phyloP scores from a whole-genome alignment of 2,888 invertebrate genomes.

The Drosophila peninsularis region DNA sequence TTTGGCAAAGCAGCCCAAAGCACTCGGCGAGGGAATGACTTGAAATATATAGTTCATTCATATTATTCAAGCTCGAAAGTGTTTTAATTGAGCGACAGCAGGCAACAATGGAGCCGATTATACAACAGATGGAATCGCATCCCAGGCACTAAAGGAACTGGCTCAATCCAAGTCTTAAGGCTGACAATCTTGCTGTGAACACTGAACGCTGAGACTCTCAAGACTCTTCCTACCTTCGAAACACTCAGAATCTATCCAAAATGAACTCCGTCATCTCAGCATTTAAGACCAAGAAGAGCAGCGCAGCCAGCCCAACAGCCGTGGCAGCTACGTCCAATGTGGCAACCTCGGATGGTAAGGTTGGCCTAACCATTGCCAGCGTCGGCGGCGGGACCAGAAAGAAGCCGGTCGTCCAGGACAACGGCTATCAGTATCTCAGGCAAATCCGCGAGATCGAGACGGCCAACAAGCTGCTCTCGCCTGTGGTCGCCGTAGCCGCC shows the following conservation, averaged over 20 bases:
- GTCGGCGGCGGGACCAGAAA: conserved; percentile 62
- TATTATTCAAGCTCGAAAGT: conserved; percentile 22
- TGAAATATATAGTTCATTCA: conserved; percentile 28
- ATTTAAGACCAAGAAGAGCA: conserved; percentile 83
- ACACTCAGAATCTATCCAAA: conserved; percentile 41
- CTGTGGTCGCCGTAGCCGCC: conserved; percentile 72
- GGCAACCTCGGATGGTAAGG: conserved; percentile 36
- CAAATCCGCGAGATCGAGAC: conserved; percentile 85
- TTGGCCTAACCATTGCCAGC: conserved; percentile 53
- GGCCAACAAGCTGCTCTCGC: conserved; percentile 83
- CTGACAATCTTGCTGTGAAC: conserved; percentile 3
- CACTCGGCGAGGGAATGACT: conserved; percentile 25
- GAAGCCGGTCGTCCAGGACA: conserved; percentile 80
- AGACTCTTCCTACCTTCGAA: conserved; percentile 1
- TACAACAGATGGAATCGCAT: conserved; percentile 22
- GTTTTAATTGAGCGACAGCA: conserved; percentile 21
- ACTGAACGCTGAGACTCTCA: conserved; percentile 12
- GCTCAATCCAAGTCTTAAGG: conserved; percentile 5
- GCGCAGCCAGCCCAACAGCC: conserved; percentile 41
- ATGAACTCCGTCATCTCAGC: conserved; percentile 85
- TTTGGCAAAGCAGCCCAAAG: background rate
- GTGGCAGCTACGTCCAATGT: conserved; percentile 15
- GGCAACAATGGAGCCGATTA: conserved; percentile 41
- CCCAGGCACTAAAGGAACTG: conserved; percentile 9
- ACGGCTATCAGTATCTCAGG: conserved; percentile 84